Evolutionary conservation across 2,113 vertebrate genomes (phyloP).

Genomic region (Macrotus californicus): DNA sequence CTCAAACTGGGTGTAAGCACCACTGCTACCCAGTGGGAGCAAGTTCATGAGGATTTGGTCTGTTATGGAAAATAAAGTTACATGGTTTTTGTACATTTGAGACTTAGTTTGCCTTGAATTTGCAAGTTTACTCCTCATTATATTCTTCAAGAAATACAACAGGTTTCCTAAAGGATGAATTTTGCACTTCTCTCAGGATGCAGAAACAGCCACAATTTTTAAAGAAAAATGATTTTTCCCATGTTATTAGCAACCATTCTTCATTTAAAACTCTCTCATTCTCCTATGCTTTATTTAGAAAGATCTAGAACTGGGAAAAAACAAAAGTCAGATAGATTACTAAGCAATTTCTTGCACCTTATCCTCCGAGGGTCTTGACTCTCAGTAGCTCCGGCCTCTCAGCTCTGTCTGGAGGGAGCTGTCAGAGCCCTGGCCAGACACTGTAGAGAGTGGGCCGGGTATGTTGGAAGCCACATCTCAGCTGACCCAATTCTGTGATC

Average conservation of each 20-base stretch:
- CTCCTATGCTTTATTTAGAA: conserved; percentile 29
- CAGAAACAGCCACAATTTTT: not conserved
- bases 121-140: not conserved
- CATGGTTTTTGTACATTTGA: not conserved
- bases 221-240: not conserved
- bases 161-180: not conserved
- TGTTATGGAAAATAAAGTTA: not conserved
- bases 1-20: not conserved
- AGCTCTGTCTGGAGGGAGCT: not conserved
- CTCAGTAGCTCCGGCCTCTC: not conserved
- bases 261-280: not conserved
- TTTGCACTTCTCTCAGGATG: not conserved
- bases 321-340: not conserved
- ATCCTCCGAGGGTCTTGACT: not conserved
- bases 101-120: not conserved
- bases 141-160: not conserved
- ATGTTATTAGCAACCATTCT: not conserved
- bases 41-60: not conserved
- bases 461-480: not conserved
- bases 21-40: not conserved
- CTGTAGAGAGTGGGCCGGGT: too few relatives aligned
- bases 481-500: not conserved
- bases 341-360: not conserved
- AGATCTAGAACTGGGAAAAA: not conserved
- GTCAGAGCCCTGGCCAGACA: not conserved